Evolutionary conservation across 1,140 invertebrate species (phyloP), one percentile per base, ranked within the genome.

Genomic region (Rhagoletis zephyria): DNA sequence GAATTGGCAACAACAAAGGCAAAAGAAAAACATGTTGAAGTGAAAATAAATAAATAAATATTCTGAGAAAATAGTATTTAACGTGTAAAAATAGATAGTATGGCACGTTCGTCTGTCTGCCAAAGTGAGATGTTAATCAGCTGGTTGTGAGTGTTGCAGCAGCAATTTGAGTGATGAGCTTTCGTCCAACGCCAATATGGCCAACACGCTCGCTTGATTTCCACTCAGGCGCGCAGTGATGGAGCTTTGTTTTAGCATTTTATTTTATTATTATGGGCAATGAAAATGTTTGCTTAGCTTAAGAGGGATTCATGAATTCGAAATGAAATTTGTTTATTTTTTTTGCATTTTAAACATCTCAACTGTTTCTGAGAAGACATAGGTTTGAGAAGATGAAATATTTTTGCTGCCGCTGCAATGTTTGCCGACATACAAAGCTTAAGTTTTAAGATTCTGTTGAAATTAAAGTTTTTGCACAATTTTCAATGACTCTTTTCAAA

Each of bases 1-100:
- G 56, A 81, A 81, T 56, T 59, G 51, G 14, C 48, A 81, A 51
- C 48, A 56, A 59, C 48, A 51, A 45, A 59, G 56, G 16, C n/a
- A 51, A 74, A 74, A 74, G 30, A 30, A 30, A 30, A 30, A 30
- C 30, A 30, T 30, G 30, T 30, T 30, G 30, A 30, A 30, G 30
- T 4, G 12, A 51, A 56, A 81, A 81, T 56, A 81, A n/a, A 81
- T 56, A 81, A 56, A 81, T 19, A 67, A 51, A 16, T 74, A 74
- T 48, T 48, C 4, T 56, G n/a, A 67, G 74, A 81, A 56, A 59
- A 81, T 51, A 81, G 16, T 14, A 19, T 81, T 81, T 59, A n/a
- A 56, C 6, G 9, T 19, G 3, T 56, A 74, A 48, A 74, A 56
- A 56, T 81, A 81, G 48, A 6, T 51, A 30, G 30, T 16, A 19